Base-by-base conservation (phyloP, 1,140 invertebrate genomes). In the Polypedilum vanderplanki region DNA sequence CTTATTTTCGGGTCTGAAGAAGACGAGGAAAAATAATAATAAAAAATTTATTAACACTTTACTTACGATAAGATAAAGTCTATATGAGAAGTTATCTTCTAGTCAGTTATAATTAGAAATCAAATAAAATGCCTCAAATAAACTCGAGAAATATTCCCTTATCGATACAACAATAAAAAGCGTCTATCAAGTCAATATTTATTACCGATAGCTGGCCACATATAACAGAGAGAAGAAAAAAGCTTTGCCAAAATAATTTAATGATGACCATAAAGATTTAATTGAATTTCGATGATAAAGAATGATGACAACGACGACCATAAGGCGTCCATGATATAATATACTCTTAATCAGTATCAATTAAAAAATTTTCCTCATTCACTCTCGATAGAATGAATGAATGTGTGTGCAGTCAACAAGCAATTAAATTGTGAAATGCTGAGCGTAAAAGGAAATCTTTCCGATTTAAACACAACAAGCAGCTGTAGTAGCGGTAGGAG, bases 201-300 rank as follows among this genome's bases (percentile, higher is more conserved):
- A 57, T 57, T 57, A 57, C 24, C 24, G 24, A 33, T 57, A 57
- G 46, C 12, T 15, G 3, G 12, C 46, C 12, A 57, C 46, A 57
- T n/a, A n/a, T 15, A 57, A 57, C 46, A n/a, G 12, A 57, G n/a
- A n/a, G 3, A 4, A 57, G 15, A 57, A 57, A n/a, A 57, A 57
- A 57, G 46, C 46, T 57, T 57, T 57, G 46, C 46, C 12, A 57
- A n/a, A 15, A n/a, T n/a, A 12, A n/a, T n/a, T n/a, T 57, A n/a
- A n/a, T n/a, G n/a, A 70, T 70, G 17, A 22, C 10, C 17, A 22
- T 70, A 70, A 70, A 70, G 65, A 70, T 70, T 70, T 70, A 70
- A 70, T 70, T 70, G 17, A 22, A 70, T 70, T 70, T 70, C 18
- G 9, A 7, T 70, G 65, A 70, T 70, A 70, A 18, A 70, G 12